A percentile compares a stretch with the other conserved stretches of the same genome.
These are phyloP conservation scores for Trilocha varians DNA, from an alignment of 2,888 invertebrate genomes.

Conservation along the genomic window DNA sequence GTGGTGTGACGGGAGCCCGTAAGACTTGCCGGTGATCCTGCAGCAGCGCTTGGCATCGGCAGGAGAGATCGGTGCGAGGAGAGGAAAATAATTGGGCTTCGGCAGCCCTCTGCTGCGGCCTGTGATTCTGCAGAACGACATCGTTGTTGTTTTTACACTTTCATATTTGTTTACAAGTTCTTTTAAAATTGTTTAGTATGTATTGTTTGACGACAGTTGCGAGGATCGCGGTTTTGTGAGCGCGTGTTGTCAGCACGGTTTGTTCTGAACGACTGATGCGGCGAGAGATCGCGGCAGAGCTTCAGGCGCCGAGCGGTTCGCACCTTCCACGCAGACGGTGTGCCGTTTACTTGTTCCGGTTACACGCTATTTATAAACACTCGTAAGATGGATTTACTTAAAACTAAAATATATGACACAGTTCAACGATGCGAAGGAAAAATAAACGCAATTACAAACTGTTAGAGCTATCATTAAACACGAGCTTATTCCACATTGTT, in stretches of 20 bases:
- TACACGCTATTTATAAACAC: slow-evolving; percentile 67
- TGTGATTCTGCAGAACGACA: slow-evolving; percentile 87
- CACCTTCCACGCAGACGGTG: slow-evolving; percentile 67
- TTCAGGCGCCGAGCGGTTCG: slow-evolving; percentile 43
- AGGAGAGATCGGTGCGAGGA: slow-evolving; percentile 85
- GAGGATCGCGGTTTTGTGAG: slow-evolving; percentile 30
- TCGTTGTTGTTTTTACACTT: slow-evolving; percentile 44
- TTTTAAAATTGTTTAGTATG: slow-evolving; percentile 16
- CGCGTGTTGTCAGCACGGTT: slow-evolving; percentile 45
- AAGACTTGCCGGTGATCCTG: slow-evolving; percentile 84
- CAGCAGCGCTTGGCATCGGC: slow-evolving; percentile 87
- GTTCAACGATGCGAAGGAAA: slow-evolving; percentile 28
- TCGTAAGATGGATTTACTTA: slow-evolving; percentile 59
- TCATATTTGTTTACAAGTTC: slow-evolving; percentile 57
- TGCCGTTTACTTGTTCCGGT: slow-evolving; percentile 67
- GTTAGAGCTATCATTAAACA: background rate
- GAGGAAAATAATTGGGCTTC: slow-evolving; percentile 86
- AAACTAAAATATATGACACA: slow-evolving; percentile 60
- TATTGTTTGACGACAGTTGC: slow-evolving; percentile 31
- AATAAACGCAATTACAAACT: background rate
- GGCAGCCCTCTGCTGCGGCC: slow-evolving; percentile 85
- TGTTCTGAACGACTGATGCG: slow-evolving; percentile 49
- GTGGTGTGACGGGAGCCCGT: slow-evolving; percentile 82
- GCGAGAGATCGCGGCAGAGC: slow-evolving; percentile 27
- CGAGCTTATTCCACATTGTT: background rate